Evolutionary conservation across 2,888 invertebrate species (phyloP), one percentile per base, ranked within the genome.

Genomic region (Archips xylosteana): DNA sequence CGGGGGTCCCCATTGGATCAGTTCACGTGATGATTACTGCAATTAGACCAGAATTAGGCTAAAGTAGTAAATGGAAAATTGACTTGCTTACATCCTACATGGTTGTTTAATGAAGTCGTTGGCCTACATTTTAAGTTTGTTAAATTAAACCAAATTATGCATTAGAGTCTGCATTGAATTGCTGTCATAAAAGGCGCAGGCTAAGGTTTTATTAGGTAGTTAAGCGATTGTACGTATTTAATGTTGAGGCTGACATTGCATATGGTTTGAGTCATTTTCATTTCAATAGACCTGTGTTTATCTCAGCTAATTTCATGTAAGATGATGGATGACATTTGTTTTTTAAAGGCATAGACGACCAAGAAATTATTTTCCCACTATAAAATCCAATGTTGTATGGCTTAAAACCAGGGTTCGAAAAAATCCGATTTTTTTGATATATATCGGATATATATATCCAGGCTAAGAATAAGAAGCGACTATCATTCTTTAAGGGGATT

Each of bases 1-100:
- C 32, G 13, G 57, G 32, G 45, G 32, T 32, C 57, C 45, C 61
- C 47, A 65, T 67, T 71, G 59, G 70, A 61, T 62, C 59, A 49
- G 51, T 64, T 57, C 47, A 45, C 15, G 49, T 49, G 57, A 63
- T 68, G 67, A 63, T 61, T 67, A 64, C 61, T 34, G 64, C 62
- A 64, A 73, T 73, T 73, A 69, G 49, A 64, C 47, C 36, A 34
- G 63, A 74, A 60, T 70, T 34, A 65, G 74, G 69, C 49, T 69
- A 64, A 42, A 23, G 45, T 54, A 64, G 63, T 67, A 57, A 65
- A 68, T 64, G 34, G 57, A 59, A 67, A 45, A 68, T 64, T 13
- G 6, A 63, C 10, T 57, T 54, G 32, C 6, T 6, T 32, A 62
- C n/a, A 34, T 36, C 23, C 45, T 32, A 63, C n/a, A 49, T 15